phyloP scores from a whole-genome alignment of 2,888 invertebrate species.

The Herminia tarsipennalis region DNA sequence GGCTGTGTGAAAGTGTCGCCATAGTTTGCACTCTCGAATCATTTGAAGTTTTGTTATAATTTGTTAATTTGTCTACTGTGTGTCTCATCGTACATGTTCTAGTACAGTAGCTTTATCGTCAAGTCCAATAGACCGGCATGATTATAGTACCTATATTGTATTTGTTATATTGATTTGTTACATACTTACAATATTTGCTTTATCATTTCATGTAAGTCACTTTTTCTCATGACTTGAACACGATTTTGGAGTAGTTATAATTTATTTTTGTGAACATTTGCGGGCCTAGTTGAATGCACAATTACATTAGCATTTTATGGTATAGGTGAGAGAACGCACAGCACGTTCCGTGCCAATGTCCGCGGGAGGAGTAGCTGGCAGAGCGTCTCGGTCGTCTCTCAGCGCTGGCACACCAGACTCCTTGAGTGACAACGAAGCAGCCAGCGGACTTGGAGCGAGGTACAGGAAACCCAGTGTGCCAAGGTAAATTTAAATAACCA shows the following conservation, averaged over 20 bases:
- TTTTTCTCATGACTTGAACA: constrained; percentile 14
- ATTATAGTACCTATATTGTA: constrained; percentile 36
- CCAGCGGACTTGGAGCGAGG: constrained; percentile 88
- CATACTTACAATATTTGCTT: constrained; percentile 32
- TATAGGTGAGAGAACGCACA: constrained; percentile 96
- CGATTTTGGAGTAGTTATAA: constrained; percentile 15
- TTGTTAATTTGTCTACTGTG: constrained; percentile 59
- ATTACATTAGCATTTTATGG: constrained; percentile 19
- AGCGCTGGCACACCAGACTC: constrained; percentile 96
- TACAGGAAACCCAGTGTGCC: constrained; percentile 89
- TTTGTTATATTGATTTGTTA: constrained; percentile 14
- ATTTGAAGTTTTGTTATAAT: constrained; percentile 52
- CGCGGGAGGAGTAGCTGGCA: constrained; percentile 78
- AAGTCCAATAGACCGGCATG: constrained; percentile 71
- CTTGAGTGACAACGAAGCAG: constrained; percentile 94
- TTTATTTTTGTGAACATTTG: constrained; percentile 3
- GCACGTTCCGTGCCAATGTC: constrained; percentile 96
- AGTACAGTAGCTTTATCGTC: constrained; percentile 54
- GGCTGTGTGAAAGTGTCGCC: constrained; percentile 70
- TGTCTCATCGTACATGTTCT: constrained; percentile 57
- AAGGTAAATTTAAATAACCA: constrained; percentile 54
- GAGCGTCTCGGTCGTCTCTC: constrained; percentile 91
- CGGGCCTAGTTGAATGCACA: neutral
- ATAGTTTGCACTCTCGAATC: constrained; percentile 63
- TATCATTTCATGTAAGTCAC: constrained; percentile 21